phyloP scores from a whole-genome alignment of 2,888 invertebrate genomes.

The Drosophila picticornis region DNA sequence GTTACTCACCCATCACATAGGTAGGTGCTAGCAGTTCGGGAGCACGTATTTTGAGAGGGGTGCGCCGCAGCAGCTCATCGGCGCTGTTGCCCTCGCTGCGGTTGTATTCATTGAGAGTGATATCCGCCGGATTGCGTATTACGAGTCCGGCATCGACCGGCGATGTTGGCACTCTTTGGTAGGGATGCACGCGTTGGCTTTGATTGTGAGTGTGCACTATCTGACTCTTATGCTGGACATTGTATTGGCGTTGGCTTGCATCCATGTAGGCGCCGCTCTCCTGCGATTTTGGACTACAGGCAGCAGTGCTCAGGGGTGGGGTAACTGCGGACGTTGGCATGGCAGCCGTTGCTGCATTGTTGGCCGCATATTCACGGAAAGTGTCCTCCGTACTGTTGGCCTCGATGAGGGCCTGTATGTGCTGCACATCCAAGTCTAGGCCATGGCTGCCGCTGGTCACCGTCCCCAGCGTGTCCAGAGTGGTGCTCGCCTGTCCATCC shows the following conservation, averaged over 20 bases:
- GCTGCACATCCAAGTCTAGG: conserved; percentile 75
- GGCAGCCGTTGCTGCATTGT: conserved; percentile 24
- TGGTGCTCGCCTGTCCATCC: conserved; percentile 83
- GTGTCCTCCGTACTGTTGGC: conserved; percentile 66
- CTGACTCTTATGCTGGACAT: conserved; percentile 53
- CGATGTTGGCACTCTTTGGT: conserved; percentile 67
- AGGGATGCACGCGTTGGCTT: conserved; percentile 62
- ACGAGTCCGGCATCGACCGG: conserved; percentile 56
- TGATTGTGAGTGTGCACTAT: conserved; percentile 57
- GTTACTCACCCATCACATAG: conserved; percentile 73
- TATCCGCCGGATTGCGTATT: conserved; percentile 83
- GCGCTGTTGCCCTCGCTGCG: conserved; percentile 76
- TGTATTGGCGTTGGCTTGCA: conserved; percentile 33
- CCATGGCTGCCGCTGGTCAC: conserved; percentile 59
- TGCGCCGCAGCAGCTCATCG: conserved; percentile 81
- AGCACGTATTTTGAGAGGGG: conserved; percentile 82
- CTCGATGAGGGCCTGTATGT: conserved; percentile 72
- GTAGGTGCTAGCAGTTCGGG: conserved; percentile 69
- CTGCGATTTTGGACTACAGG: conserved; percentile 66
- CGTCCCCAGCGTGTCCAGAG: conserved; percentile 79
- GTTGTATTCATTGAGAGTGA: conserved; percentile 85
- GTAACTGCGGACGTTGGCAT: conserved; percentile 52
- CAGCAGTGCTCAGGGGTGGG: conserved; percentile 63
- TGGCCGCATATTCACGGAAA: conserved; percentile 59
- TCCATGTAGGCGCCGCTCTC: conserved; percentile 44